phyloP scores from a whole-genome alignment of 37 sponge, comb jelly and placozoan genomes.

The Theonella swinhoei region DNA sequence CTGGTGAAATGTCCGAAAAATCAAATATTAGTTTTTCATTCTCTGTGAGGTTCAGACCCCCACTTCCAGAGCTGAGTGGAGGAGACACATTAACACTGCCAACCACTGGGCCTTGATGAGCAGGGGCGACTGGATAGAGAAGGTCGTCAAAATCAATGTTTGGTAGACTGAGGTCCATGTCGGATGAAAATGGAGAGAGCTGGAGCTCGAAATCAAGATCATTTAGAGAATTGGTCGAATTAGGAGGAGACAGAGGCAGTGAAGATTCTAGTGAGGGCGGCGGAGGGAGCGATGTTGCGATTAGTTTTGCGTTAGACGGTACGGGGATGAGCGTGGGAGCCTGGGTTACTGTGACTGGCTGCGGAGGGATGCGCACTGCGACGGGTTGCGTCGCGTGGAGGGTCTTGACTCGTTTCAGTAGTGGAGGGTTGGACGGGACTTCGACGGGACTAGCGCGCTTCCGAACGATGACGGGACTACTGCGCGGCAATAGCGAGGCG shows the following conservation, averaged over 20 bases:
- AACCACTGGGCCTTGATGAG: background rate
- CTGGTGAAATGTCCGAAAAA: conserved; percentile 56
- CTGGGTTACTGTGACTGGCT: background rate
- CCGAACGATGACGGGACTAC: background rate
- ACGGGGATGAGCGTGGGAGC: background rate
- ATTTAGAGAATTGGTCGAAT: conserved; percentile 36
- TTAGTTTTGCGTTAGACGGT: background rate
- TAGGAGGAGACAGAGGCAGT: conserved; percentile 59
- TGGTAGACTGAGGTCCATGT: conserved; percentile 23
- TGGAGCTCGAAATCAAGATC: conserved; percentile 40
- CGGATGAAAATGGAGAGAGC: conserved; percentile 23
- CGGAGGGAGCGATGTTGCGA: background rate
- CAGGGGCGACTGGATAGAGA: conserved; percentile 33
- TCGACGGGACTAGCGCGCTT: background rate
- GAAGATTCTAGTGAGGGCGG: background rate
- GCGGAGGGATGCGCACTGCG: background rate
- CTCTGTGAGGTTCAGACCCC: conserved; percentile 7
- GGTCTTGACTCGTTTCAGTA: conserved; percentile 3
- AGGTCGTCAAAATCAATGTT: conserved; percentile 61
- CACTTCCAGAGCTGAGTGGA: conserved; percentile 27
- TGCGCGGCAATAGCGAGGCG: too few relatives aligned
- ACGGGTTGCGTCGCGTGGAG: background rate
- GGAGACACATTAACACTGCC: conserved; percentile 14
- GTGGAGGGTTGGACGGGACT: background rate
- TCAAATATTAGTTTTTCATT: conserved; percentile 45